A percentile compares a stretch with the other conserved stretches of the same genome.
Evolutionary conservation across 2,113 vertebrate species (phyloP).

Genomic region (Corapipo altera): DNA sequence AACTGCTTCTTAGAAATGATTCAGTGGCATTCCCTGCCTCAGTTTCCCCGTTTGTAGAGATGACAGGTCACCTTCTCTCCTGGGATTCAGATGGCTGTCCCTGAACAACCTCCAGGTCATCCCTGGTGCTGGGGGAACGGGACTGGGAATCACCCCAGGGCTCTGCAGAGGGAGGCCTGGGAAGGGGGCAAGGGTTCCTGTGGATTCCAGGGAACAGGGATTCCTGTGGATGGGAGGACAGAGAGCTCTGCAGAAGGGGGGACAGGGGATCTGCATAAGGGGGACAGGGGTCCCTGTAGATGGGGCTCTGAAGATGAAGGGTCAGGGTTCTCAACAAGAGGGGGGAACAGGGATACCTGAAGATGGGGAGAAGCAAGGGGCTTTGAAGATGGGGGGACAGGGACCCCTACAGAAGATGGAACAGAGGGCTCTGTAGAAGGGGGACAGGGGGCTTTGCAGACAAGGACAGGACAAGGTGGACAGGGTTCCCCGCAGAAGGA

Average conservation of each 20-base stretch:
- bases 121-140: rapidly evolving
- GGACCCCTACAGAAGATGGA: neutral
- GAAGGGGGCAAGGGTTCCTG: neutral
- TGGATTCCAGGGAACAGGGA: neutral
- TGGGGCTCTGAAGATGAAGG: neutral
- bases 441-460: neutral
- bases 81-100: neutral
- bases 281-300: neutral
- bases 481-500: neutral
- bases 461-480: rapidly evolving
- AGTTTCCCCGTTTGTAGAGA: neutral
- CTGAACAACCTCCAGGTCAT: neutral
- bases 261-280: neutral
- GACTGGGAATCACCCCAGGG: neutral
- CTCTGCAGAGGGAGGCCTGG: neutral
- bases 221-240: neutral
- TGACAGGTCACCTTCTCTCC: rapidly evolving
- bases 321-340: neutral
- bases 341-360: too few species aligned
- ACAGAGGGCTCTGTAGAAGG: neutral
- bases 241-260: neutral
- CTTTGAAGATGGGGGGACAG: neutral
- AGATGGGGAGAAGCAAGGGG: neutral
- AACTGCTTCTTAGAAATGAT: neutral
- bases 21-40: neutral